A percentile compares a stretch with the other conserved stretches of the same genome.
Evolutionary conservation across 1,140 invertebrate species (phyloP).

Genomic region (Diorhabda elongata): DNA sequence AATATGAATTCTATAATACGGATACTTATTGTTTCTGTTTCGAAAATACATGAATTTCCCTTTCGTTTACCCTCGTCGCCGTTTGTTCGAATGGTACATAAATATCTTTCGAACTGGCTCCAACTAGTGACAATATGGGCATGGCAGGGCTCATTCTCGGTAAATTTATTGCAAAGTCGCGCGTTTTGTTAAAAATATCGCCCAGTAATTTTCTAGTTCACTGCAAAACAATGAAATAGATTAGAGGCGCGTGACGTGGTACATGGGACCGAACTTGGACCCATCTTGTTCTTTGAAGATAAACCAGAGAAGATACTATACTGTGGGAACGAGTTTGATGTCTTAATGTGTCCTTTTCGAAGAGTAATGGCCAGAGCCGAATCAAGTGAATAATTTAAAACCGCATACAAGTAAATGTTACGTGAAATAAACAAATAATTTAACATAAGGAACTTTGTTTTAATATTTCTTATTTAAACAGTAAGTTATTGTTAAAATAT

Average conservation of each 20-base stretch:
- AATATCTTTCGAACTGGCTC: constrained; percentile 7
- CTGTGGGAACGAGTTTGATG: constrained; percentile 28
- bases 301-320: constrained; percentile 30
- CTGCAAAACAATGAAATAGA: constrained; percentile 39
- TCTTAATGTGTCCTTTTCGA: constrained; percentile 26
- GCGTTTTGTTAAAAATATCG: constrained; percentile 35
- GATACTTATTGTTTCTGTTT: too few relatives aligned
- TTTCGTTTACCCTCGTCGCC: not conserved
- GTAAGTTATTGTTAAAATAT: not conserved
- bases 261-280: constrained; percentile 35
- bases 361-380: constrained; percentile 13
- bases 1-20: too few relatives aligned
- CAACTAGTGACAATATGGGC: constrained; percentile 22
- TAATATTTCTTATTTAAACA: not conserved
- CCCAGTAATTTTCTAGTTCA: constrained; percentile 37
- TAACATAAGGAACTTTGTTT: not conserved
- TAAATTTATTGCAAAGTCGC: constrained; percentile 27
- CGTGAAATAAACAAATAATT: not conserved
- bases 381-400: constrained; percentile 10
- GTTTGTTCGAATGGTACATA: constrained; percentile 7
- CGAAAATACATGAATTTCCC: not conserved
- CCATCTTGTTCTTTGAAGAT: constrained; percentile 28
- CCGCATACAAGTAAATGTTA: constrained; percentile 4
- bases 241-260: constrained; percentile 35
- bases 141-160: constrained; percentile 9